Base-by-base conservation (phyloP, 2,888 invertebrate genomes). In the Disparrhopalites patrizii region DNA sequence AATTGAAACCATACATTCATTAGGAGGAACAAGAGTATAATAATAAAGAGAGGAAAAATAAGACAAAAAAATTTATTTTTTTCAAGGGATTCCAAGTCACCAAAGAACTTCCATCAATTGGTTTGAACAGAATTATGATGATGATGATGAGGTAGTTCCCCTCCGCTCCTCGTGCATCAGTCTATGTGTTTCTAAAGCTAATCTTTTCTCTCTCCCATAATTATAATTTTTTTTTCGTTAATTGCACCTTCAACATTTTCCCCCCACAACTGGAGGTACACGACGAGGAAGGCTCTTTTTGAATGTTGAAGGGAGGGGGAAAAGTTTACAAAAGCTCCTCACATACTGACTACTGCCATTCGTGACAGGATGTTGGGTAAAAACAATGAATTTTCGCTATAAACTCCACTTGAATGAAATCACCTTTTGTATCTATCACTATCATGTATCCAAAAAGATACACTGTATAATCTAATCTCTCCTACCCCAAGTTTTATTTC, bases 301-400 rank as follows among this genome's bases (percentile, higher is more conserved):
- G 47, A 18, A n/a, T 36, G 36, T 36, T 8, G 8, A 13, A 13
- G 36, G 36, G 36, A 13, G 36, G 36, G 8, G 47, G 47, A 23
- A 5, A 54, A 27, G 15, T 15, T 10, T 51, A 25, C 51, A 20
- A 23, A 15, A 23, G 27, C n/a, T n/a, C n/a, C n/a, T n/a, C n/a
- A n/a, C n/a, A n/a, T n/a, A n/a, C n/a, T n/a, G n/a, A n/a, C n/a
- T n/a, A n/a, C n/a, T n/a, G n/a, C 2, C 27, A 33, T 36, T 51
- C 62, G 62, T 62, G 62, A 62, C 62, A 62, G 62, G 62, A 62
- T 54, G 62, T 62, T 54, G 54, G 28, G 40, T 62, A 43, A 54
- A 62, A 62, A 54, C 52, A 54, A 62, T 54, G 62, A 62, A 52
- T 38, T 62, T n/a, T n/a, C n/a, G 43, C 43, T 47, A 13, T 40